Base-by-base conservation (phyloP, 2,113 vertebrate genomes). In the Alaudala cheleensis region DNA sequence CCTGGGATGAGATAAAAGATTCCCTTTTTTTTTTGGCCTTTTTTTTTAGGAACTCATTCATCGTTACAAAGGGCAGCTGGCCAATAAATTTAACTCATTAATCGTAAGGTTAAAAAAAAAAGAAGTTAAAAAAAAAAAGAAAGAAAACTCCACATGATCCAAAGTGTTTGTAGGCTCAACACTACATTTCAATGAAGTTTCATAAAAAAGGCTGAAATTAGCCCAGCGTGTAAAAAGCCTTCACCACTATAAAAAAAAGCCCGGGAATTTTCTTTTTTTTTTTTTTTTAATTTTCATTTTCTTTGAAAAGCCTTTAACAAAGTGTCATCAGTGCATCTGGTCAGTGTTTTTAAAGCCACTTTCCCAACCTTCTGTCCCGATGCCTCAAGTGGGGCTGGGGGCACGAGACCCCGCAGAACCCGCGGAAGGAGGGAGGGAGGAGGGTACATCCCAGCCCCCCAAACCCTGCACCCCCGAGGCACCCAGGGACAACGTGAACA, bases 71-170 rank as follows among this genome's bases (percentile, higher is more conserved):
- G 77, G 76, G 91, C 93, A 91, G 83, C 83, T 86, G 91, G 94
- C 83, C 93, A 96, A 90, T 92, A 90, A 79, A 93, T 95, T 93
- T 95, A 95, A 96, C 80, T 93, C 88, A 71, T 94, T 88, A 92
- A 90, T 95, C 28, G 71, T 78, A 93, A 90, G 51, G 34, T 16
- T 56, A 12, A n/a, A 40, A 40, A 39, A 39, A 26, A 57, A 54
- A 6, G 1, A 25, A 50, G 3, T 6, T 18, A 50, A 40, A 50
- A 19, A 40, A 50, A 19, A 23, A 31, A 24, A 12, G 37, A 6
- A 50, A 39, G 4, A 88, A 67, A 83, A 49, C 67, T 72, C 50
- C 33, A 47, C 2, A 10, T 2, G 0, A 72, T 76, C 67, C 42
- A 34, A 72, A 88, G 77, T 5, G 8, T 49, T 70, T 37, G 74